A percentile compares a stretch with the other conserved stretches of the same genome.
phyloP scores from a whole-genome alignment of 64 coral and sea anemone genomes.

The Stylophora pistillata region DNA sequence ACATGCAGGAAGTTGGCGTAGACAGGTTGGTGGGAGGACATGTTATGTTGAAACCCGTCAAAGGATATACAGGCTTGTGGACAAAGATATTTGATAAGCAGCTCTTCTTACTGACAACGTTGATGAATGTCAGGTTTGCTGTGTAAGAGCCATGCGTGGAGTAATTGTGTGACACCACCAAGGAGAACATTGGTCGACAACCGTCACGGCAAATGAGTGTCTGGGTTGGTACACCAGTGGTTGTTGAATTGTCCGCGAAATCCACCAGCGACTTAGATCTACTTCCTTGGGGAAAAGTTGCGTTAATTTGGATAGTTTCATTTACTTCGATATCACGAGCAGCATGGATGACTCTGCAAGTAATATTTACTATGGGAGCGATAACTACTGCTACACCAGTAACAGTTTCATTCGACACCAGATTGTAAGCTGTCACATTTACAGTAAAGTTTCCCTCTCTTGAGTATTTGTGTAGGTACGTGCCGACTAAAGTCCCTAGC shows the following conservation, averaged over 20 bases:
- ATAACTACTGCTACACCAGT: constrained; percentile 34
- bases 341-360: constrained; percentile 22
- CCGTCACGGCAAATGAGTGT: background rate
- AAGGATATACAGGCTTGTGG: constrained; percentile 69
- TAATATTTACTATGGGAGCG: constrained; percentile 28
- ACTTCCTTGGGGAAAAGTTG: constrained; percentile 44
- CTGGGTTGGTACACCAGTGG: background rate
- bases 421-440: constrained; percentile 38
- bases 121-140: constrained; percentile 57
- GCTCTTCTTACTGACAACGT: constrained; percentile 48
- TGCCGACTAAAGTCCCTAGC: background rate
- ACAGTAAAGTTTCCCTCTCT: constrained; percentile 10
- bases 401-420: background rate
- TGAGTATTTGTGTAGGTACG: background rate
- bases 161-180: constrained; percentile 19
- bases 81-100: constrained; percentile 27
- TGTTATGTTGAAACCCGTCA: constrained; percentile 47
- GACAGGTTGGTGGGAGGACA: constrained; percentile 18
- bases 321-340: constrained; percentile 83
- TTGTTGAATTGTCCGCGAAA: constrained; percentile 29
- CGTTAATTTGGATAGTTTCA: constrained; percentile 62
- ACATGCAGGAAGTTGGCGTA: constrained; percentile 26
- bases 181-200: background rate
- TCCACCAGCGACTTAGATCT: constrained; percentile 23
- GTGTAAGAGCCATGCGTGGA: constrained; percentile 14